A percentile compares a stretch with the other conserved stretches of the same genome.
phyloP scores from a whole-genome alignment of 1,140 invertebrate genomes.

The Zaprionus ornatus region DNA sequence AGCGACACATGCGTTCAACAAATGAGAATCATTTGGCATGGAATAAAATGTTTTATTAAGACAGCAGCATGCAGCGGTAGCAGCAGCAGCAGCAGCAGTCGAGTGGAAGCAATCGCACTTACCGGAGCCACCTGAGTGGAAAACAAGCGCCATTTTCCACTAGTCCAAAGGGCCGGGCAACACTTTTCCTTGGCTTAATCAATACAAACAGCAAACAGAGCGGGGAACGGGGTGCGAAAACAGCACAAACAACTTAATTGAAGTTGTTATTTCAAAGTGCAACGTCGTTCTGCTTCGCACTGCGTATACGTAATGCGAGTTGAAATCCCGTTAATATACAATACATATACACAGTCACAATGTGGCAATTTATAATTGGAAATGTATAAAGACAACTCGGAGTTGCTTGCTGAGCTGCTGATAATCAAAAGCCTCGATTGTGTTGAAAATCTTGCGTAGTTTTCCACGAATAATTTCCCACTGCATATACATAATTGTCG shows the following conservation, averaged over 20 bases:
- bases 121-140: conserved; percentile 12
- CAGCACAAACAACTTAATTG: conserved; percentile 4
- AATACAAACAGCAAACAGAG: background rate
- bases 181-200: background rate
- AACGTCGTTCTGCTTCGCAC: background rate
- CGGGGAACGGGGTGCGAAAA: background rate
- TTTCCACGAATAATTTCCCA: background rate
- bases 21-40: conserved; percentile 71
- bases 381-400: too few species aligned
- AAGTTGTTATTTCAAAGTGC: background rate
- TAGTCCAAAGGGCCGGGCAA: background rate
- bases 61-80: conserved; percentile 4
- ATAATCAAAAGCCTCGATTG: too few species aligned
- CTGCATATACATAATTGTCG: too few species aligned
- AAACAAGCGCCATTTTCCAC: conserved; percentile 9
- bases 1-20: conserved; percentile 40
- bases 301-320: background rate
- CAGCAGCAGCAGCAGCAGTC: background rate
- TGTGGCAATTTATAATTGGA: background rate
- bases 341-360: background rate
- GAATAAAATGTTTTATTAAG: conserved; percentile 75
- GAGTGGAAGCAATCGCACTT: conserved; percentile 8
- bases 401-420: too few species aligned
- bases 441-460: too few species aligned
- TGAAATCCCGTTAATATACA: background rate